Percentiles rank a stretch among this genome's conserved stretches.
phyloP scores from a whole-genome alignment of 2,888 invertebrate genomes.

The Mythimna ferrago region DNA sequence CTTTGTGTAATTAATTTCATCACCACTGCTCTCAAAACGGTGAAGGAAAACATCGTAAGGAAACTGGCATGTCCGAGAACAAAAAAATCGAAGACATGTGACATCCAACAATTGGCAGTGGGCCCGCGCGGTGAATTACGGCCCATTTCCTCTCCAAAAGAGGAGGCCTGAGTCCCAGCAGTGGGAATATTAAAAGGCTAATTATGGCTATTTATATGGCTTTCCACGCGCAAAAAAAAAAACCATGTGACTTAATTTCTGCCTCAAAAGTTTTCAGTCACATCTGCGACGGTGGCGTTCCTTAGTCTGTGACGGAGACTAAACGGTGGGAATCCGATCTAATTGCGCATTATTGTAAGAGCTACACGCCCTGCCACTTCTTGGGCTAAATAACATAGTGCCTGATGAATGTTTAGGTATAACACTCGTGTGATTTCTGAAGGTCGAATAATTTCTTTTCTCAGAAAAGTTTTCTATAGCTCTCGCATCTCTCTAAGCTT shows the following conservation, averaged over 20 bases:
- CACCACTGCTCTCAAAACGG: too few species aligned
- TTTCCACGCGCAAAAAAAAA: too few species aligned
- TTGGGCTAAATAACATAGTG: conserved; percentile 41
- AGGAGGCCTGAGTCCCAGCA: too few species aligned
- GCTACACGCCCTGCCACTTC: conserved; percentile 62
- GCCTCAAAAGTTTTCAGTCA: background rate
- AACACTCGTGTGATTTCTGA: background rate
- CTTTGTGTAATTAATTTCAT: too few species aligned
- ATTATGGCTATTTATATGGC: too few species aligned
- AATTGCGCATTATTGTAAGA: conserved; percentile 58
- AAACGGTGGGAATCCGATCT: conserved; percentile 38
- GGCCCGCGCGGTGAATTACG: too few species aligned
- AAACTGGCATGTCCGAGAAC: too few species aligned
- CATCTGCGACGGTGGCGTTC: background rate
- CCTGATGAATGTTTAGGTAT: conserved; percentile 21
- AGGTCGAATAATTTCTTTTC: background rate
- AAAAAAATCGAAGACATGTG: too few species aligned
- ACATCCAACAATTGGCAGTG: too few species aligned
- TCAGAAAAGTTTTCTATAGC: background rate
- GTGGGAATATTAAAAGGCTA: too few species aligned
- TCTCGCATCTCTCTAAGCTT: background rate
- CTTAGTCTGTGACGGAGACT: background rate
- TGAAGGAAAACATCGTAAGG: too few species aligned
- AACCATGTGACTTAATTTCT: background rate
- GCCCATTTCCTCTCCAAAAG: too few species aligned